Evolutionary conservation across 2,888 invertebrate species (phyloP).

Genomic region (Agrochola macilenta): DNA sequence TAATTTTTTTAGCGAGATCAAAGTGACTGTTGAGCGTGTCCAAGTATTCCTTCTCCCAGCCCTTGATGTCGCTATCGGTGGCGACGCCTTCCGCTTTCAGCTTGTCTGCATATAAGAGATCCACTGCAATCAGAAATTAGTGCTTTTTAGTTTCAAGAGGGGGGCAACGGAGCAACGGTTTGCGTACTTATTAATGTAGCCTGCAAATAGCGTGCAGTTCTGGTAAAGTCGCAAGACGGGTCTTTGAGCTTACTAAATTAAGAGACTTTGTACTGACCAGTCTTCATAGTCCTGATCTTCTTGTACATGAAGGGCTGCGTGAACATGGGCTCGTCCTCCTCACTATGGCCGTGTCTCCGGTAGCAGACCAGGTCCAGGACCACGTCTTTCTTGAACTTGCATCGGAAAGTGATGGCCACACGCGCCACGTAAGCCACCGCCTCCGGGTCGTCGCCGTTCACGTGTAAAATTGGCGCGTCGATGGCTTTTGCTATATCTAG

Average conservation of each 20-base stretch:
- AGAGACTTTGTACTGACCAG: slow-evolving; percentile 76
- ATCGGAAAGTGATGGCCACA: slow-evolving; percentile 97
- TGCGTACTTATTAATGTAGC: not conserved
- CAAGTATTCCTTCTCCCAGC: slow-evolving; percentile 85
- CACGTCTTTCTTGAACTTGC: slow-evolving; percentile 96
- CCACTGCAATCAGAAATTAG: slow-evolving; percentile 81
- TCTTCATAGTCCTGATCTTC: slow-evolving; percentile 92
- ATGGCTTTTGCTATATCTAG: slow-evolving; percentile 96
- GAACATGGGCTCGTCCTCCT: slow-evolving; percentile 98
- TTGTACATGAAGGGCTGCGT: slow-evolving; percentile 99
- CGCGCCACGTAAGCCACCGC: slow-evolving; percentile 97
- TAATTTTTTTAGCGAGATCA: slow-evolving; percentile 86
- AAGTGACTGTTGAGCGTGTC: slow-evolving; percentile 85
- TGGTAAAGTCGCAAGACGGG: not conserved
- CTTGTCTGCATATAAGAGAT: slow-evolving; percentile 93
- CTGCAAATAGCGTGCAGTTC: not conserved
- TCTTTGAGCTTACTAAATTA: not conserved
- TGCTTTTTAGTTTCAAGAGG: not conserved
- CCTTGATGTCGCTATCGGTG: slow-evolving; percentile 92
- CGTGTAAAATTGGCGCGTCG: slow-evolving; percentile 98
- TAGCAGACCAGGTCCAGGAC: slow-evolving; percentile 96
- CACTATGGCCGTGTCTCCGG: slow-evolving; percentile 97
- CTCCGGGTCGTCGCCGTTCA: slow-evolving; percentile 98
- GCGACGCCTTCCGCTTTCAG: slow-evolving; percentile 94
- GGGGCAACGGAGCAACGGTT: not conserved